phyloP scores from a whole-genome alignment of 2,888 invertebrate genomes.

The Dryocosmus kuriphilus region DNA sequence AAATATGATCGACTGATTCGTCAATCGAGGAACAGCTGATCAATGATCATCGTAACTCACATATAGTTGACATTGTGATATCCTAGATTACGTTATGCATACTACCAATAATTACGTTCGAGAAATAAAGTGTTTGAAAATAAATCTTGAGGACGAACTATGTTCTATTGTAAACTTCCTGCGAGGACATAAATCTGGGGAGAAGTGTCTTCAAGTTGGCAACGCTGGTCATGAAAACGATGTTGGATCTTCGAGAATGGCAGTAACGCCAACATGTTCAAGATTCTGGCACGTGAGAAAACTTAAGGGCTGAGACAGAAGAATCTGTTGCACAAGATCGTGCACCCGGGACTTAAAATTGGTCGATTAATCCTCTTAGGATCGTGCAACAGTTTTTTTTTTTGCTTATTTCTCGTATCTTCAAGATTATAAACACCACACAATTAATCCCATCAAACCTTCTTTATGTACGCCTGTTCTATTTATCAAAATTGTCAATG shows the following conservation, averaged over 20 bases:
- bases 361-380: conserved; percentile 34
- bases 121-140: conserved; percentile 49
- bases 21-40: conserved; percentile 16
- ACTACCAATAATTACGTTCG: conserved; percentile 23
- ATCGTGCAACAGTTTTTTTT: conserved; percentile 21
- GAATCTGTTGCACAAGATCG: conserved; percentile 37
- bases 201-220: conserved; percentile 34
- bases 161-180: conserved; percentile 21
- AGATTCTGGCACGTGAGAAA: conserved; percentile 40
- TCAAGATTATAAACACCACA: conserved; percentile 10
- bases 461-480: not conserved
- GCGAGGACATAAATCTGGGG: conserved; percentile 28
- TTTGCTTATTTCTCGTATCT: not conserved
- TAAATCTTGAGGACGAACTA: conserved; percentile 37
- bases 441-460: conserved; percentile 15
- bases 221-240: conserved; percentile 33
- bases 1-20: conserved; percentile 22
- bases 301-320: conserved; percentile 36
- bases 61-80: not conserved
- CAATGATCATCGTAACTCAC: not conserved
- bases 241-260: conserved; percentile 28
- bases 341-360: conserved; percentile 33
- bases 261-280: conserved; percentile 34
- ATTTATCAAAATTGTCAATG: not conserved
- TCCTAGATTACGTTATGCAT: not conserved